These are phyloP conservation scores for Ellobium chinense DNA, from an alignment of 2,888 invertebrate species.

Conservation along the genomic window DNA sequence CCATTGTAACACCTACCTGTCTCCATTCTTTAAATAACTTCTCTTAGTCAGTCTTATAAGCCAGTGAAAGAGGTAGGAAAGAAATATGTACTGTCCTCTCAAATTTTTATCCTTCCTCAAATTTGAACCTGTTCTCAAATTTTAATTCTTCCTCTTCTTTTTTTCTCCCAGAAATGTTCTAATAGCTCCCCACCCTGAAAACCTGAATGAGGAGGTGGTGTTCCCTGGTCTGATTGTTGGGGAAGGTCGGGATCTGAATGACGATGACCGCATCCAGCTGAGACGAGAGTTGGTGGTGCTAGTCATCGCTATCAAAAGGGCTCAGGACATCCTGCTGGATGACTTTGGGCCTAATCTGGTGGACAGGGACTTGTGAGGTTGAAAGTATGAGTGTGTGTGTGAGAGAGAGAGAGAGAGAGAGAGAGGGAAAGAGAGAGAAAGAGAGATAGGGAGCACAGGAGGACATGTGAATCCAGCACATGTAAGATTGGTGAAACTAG, in stretches of 20 bases:
- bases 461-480: no score
- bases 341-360: constrained; percentile 40
- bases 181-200: constrained; percentile 68
- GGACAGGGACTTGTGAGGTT: constrained; percentile 13
- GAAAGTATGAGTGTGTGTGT: neutral
- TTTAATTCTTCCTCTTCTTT: constrained; percentile 1
- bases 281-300: constrained; percentile 47
- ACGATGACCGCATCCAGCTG: neutral
- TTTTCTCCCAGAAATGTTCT: constrained; percentile 62
- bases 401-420: neutral
- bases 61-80: no score
- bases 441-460: neutral
- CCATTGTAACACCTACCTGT: no score
- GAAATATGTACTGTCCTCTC: no score
- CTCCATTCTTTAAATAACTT: no score
- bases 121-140: neutral
- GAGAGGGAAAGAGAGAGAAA: neutral
- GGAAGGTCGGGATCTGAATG: constrained; percentile 32
- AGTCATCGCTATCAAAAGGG: constrained; percentile 44
- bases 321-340: constrained; percentile 51
- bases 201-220: constrained; percentile 63
- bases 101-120: no score
- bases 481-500: no score
- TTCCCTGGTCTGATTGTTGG: constrained; percentile 66
- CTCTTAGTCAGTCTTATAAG: no score